phyloP scores from a whole-genome alignment of 2,797 vertebrate genomes.

The Pseudotriccus pelzelni region DNA sequence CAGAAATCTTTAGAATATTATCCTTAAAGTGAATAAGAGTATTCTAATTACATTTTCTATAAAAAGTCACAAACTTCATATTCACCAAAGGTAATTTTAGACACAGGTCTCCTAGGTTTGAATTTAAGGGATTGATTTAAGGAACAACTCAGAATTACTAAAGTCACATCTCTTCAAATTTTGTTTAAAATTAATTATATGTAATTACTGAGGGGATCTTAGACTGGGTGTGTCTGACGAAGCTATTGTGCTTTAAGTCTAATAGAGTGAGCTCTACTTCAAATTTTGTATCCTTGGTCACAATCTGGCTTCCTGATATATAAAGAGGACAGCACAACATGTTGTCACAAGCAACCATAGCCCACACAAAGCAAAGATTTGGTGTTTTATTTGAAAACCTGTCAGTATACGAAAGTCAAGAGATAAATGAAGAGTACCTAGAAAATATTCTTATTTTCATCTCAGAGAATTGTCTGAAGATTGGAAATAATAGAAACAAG shows the following conservation, averaged over 20 bases:
- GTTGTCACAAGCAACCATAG: slow-evolving; percentile 8
- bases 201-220: background rate
- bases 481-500: background rate
- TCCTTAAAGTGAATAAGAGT: background rate
- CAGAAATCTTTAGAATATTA: background rate
- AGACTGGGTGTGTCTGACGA: background rate
- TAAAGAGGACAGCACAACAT: slow-evolving; percentile 32
- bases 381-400: slow-evolving; percentile 10
- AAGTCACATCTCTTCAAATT: background rate
- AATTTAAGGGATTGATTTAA: background rate
- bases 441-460: background rate
- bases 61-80: background rate
- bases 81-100: background rate
- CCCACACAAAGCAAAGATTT: slow-evolving; percentile 31
- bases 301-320: slow-evolving; percentile 15
- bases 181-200: background rate
- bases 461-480: background rate
- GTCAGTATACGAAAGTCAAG: background rate
- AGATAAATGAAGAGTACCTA: background rate
- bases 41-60: background rate
- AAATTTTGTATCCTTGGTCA: slow-evolving; percentile 3
- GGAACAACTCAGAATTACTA: background rate
- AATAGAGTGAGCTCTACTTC: background rate
- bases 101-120: background rate
- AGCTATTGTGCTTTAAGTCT: background rate